Evolutionary conservation across 2,113 vertebrate genomes (phyloP).

Genomic region (Trematomus loennbergii): DNA sequence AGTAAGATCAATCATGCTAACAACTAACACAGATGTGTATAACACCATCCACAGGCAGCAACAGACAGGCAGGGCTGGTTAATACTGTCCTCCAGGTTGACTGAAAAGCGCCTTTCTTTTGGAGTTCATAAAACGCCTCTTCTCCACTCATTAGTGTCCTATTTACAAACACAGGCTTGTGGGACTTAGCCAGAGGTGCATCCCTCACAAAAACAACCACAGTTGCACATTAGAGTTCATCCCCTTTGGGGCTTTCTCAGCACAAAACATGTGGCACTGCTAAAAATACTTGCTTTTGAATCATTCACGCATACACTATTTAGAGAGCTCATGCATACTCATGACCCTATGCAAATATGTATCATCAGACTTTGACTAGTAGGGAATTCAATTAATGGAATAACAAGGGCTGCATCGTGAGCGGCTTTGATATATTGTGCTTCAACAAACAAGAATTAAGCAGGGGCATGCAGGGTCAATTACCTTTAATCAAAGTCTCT

Average conservation of each 20-base stretch:
- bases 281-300: constrained; percentile 70
- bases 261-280: constrained; percentile 46
- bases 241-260: background rate
- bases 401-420: background rate
- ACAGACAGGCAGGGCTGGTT: background rate
- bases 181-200: constrained; percentile 46
- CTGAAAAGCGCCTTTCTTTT: background rate
- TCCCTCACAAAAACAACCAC: constrained; percentile 52
- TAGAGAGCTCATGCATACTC: constrained; percentile 61
- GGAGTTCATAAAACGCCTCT: constrained; percentile 1
- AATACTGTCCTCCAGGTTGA: constrained; percentile 14
- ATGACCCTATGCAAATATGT: constrained; percentile 54
- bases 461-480: background rate
- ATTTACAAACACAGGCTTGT: constrained; percentile 28
- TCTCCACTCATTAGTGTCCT: constrained; percentile 36
- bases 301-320: constrained; percentile 59
- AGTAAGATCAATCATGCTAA: background rate
- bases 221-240: constrained; percentile 21
- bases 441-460: constrained; percentile 7
- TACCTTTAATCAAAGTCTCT: constrained; percentile 31
- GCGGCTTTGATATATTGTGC: background rate
- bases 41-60: background rate
- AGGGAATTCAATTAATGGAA: constrained; percentile 23
- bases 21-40: background rate
- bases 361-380: constrained; percentile 17